A percentile compares a stretch with the other conserved stretches of the same genome.
phyloP scores from a whole-genome alignment of 2,113 vertebrate genomes.

The Neolamprologus sp. region DNA sequence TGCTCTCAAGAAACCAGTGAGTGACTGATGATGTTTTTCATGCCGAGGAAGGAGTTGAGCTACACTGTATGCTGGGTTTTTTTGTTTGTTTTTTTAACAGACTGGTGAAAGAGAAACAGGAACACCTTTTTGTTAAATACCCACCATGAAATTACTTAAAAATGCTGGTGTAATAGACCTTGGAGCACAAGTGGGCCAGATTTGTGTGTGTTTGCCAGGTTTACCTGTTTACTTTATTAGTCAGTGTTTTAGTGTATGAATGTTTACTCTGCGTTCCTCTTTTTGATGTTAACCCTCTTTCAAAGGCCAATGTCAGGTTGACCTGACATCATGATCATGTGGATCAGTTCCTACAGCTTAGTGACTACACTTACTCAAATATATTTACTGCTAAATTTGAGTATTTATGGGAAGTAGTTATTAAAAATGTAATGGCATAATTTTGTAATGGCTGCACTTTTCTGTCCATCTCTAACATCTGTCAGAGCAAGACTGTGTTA shows the following conservation, averaged over 20 bases:
- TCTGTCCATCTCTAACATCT: not conserved
- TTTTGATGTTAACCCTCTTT: not conserved
- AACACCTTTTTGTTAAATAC: not conserved
- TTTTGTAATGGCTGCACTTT: not conserved
- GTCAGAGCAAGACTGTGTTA: slow-evolving; percentile 76
- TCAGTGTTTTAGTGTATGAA: not conserved
- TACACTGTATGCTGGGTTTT: not conserved
- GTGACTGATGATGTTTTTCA: not conserved
- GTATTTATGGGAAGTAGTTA: not conserved
- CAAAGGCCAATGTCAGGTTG: not conserved
- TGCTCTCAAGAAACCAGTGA: slow-evolving; percentile 82
- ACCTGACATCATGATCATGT: not conserved
- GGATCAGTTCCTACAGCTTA: not conserved
- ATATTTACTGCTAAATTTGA: not conserved
- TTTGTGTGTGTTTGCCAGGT: not conserved
- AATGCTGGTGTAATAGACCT: not conserved
- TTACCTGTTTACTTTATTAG: not conserved
- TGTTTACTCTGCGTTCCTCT: not conserved
- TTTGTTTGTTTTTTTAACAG: accelerated
- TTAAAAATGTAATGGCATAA: not conserved
- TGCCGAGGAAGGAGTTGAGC: not conserved
- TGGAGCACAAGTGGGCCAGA: not conserved
- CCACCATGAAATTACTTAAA: not conserved
- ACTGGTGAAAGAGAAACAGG: not conserved
- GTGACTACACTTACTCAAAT: not conserved